Evolutionary conservation across 1,140 invertebrate species (phyloP).

Genomic region (Dendroctonus ponderosae): DNA sequence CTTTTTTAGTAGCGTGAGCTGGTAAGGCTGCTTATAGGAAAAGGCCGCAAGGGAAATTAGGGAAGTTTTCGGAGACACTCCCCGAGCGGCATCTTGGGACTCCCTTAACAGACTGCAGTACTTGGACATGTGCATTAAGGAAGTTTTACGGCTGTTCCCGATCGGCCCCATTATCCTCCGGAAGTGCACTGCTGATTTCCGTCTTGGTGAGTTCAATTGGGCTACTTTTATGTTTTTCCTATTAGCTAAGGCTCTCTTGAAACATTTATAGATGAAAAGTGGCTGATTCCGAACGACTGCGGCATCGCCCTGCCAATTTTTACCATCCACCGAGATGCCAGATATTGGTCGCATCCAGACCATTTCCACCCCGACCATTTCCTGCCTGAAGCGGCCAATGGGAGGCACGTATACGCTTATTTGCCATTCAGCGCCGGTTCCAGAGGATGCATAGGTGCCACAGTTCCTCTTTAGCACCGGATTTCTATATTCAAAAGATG

Average conservation of each 20-base stretch:
- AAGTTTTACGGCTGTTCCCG: slow-evolving; percentile 66
- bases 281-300: slow-evolving; percentile 30
- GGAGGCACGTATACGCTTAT: slow-evolving; percentile 65
- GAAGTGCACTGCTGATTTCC: slow-evolving; percentile 58
- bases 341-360: slow-evolving; percentile 68
- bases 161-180: slow-evolving; percentile 71
- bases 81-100: neutral
- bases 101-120: slow-evolving; percentile 64
- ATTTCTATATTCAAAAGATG: slow-evolving; percentile 63
- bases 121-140: slow-evolving; percentile 71
- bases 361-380: slow-evolving; percentile 79
- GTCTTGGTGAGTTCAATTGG: slow-evolving; percentile 52
- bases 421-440: slow-evolving; percentile 76
- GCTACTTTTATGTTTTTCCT: slow-evolving; percentile 48
- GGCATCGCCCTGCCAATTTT: slow-evolving; percentile 28
- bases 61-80: slow-evolving; percentile 28
- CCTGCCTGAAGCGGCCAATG: slow-evolving; percentile 59
- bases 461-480: slow-evolving; percentile 50
- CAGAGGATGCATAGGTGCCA: slow-evolving; percentile 64
- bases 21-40: slow-evolving; percentile 8
- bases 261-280: slow-evolving; percentile 28
- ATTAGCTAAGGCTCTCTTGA: no score
- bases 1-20: neutral
- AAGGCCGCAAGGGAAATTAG: slow-evolving; percentile 31
- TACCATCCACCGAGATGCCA: slow-evolving; percentile 51